Percentiles rank a stretch among this genome's conserved stretches.
These are phyloP conservation scores for Nasonia giraulti DNA, from an alignment of 1,140 invertebrate genomes.

Conservation along the genomic window DNA sequence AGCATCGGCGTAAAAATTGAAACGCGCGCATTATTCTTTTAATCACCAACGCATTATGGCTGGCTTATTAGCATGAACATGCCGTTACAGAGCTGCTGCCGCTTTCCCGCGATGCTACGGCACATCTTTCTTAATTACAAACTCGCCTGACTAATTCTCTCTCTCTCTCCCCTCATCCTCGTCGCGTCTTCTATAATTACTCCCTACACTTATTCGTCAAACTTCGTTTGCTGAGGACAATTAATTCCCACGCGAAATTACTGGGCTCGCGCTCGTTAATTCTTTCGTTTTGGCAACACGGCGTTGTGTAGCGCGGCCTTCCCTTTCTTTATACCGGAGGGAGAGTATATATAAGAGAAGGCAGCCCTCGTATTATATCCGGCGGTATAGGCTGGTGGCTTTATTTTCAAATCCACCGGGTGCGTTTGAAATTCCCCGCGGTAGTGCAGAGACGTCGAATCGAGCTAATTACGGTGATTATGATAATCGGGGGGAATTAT, in stretches of 20 bases:
- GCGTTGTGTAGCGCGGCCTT: too few species aligned
- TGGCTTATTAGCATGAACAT: slow-evolving; percentile 14
- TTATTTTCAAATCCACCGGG: slow-evolving; percentile 3
- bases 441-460: slow-evolving; percentile 51
- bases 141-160: slow-evolving; percentile 31
- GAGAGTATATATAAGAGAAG: too few species aligned
- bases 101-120: background rate
- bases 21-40: background rate
- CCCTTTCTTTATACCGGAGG: background rate
- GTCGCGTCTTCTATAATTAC: slow-evolving; percentile 26
- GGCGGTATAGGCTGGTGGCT: too few species aligned
- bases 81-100: background rate
- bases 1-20: background rate
- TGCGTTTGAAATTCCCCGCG: background rate
- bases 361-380: background rate
- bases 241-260: slow-evolving; percentile 23
- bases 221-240: slow-evolving; percentile 1
- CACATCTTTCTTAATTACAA: slow-evolving; percentile 41
- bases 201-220: slow-evolving; percentile 23
- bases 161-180: background rate
- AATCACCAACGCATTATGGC: background rate
- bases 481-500: slow-evolving; percentile 66
- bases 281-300: background rate
- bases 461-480: slow-evolving; percentile 64
- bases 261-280: background rate